phyloP scores from a whole-genome alignment of 92 coral and sea anemone genomes.

The Meandrina meandrites region DNA sequence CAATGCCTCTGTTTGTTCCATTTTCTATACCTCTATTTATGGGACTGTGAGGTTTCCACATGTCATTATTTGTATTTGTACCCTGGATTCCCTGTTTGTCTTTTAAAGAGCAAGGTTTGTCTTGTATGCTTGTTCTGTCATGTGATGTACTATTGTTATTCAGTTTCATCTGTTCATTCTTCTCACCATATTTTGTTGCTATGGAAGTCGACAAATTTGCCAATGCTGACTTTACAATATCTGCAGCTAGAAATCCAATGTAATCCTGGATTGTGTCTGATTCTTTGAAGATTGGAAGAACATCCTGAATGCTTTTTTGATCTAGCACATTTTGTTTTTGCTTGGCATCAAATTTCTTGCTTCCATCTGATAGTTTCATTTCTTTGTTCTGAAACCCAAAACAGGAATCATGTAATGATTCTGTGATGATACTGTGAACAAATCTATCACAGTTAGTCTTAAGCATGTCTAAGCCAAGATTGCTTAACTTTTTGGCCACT shows the following conservation, averaged over 20 bases:
- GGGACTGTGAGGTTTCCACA: constrained; percentile 14
- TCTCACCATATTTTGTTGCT: constrained; percentile 34
- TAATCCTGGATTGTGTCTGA: constrained; percentile 73
- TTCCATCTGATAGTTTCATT: background rate
- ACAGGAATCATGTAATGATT: constrained; percentile 76
- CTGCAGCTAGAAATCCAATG: constrained; percentile 77
- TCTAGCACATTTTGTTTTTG: background rate
- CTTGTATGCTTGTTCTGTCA: background rate
- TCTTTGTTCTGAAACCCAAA: constrained; percentile 3
- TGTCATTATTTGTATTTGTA: background rate
- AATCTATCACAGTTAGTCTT: constrained; percentile 78
- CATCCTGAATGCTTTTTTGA: constrained; percentile 18
- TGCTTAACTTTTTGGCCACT: constrained; percentile 64
- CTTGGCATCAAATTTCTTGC: background rate
- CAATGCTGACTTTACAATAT: constrained; percentile 76
- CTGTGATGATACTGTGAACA: constrained; percentile 75
- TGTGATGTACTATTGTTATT: constrained; percentile 23
- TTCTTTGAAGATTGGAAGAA: constrained; percentile 57
- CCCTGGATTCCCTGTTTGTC: background rate
- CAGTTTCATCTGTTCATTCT: constrained; percentile 16
- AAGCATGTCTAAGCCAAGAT: constrained; percentile 61
- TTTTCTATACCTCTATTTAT: background rate
- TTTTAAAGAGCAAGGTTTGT: background rate
- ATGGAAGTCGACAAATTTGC: constrained; percentile 58
- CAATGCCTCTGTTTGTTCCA: background rate